Evolutionary conservation across 2,888 invertebrate genomes (phyloP), one percentile per base, ranked within the genome.

Genomic region (Lochmaea capreae): DNA sequence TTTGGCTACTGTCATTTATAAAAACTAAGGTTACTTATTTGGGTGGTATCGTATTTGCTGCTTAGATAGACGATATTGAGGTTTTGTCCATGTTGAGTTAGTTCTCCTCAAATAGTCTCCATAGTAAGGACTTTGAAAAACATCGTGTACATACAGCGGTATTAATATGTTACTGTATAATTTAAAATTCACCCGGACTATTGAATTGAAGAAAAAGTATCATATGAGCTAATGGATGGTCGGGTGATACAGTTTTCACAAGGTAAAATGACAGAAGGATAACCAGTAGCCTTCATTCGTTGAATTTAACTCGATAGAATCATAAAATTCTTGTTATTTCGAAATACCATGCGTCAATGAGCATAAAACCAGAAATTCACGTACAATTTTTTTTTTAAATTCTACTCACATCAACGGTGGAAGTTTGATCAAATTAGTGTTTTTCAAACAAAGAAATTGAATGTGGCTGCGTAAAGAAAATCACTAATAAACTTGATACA

Each of bases 191-290:
- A 33, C 39, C 62, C 43, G 62, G 62, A n/a, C 62, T 62, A 62
- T 62, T 16, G 9, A 16, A 6, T 6, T n/a, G 8, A 39, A 22
- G 9, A 39, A 5, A 11, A 39, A 42, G 12, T 16, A 6, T 43
- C 54, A 22, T 43, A 43, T 65, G 65, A 12, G 42, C 46, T 57
- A 70, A 63, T 63, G 63, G 65, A 62, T 54, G 46, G 46, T 18
- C 9, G 52, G 46, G 54, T 70, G 63, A 69, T 69, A 69, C 63
- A 69, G 63, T 62, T 69, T 69, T 11, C 42, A 54, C 70, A 70
- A 70, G 70, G 70, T 70, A 49, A 70, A 33, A 62, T 62, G 14
- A 59, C 57, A 63, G 69, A 69, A 69, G 69, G 69, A 70, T 18
- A 65, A 65, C 65, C 22, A 46, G 57, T 70, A 22, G 52, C 8